Percentiles rank a stretch among this genome's conserved stretches.
phyloP scores from a whole-genome alignment of 2,113 vertebrate genomes.

The Chaetops frenatus region DNA sequence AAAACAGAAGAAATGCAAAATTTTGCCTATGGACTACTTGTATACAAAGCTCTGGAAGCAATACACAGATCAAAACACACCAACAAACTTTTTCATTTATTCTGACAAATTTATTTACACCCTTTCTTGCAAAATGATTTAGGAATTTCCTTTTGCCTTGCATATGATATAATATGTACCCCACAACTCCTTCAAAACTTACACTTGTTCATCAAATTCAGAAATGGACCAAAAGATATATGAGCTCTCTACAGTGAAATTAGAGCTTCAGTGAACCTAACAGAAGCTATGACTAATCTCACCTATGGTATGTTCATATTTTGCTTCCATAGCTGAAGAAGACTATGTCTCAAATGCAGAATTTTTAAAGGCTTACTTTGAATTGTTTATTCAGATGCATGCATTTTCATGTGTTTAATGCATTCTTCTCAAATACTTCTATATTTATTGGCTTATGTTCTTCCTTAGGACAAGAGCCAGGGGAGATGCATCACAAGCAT shows the following conservation, averaged over 20 bases:
- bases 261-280: not conserved
- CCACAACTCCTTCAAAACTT: not conserved
- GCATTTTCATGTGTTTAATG: not conserved
- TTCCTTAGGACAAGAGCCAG: not conserved
- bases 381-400: not conserved
- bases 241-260: not conserved
- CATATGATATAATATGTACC: not conserved
- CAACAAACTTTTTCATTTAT: not conserved
- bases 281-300: not conserved
- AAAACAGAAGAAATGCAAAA: not conserved
- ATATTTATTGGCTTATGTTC: not conserved
- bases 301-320: not conserved
- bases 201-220: not conserved
- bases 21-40: not conserved
- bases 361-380: not conserved
- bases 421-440: not conserved
- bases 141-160: not conserved
- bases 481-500: not conserved
- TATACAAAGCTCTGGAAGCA: not conserved
- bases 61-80: not conserved
- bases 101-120: not conserved
- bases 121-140: not conserved
- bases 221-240: not conserved
- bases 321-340: not conserved
- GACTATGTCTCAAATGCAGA: not conserved